Evolutionary conservation across 2,113 vertebrate genomes (phyloP).

Genomic region (Nycticebus coucang): DNA sequence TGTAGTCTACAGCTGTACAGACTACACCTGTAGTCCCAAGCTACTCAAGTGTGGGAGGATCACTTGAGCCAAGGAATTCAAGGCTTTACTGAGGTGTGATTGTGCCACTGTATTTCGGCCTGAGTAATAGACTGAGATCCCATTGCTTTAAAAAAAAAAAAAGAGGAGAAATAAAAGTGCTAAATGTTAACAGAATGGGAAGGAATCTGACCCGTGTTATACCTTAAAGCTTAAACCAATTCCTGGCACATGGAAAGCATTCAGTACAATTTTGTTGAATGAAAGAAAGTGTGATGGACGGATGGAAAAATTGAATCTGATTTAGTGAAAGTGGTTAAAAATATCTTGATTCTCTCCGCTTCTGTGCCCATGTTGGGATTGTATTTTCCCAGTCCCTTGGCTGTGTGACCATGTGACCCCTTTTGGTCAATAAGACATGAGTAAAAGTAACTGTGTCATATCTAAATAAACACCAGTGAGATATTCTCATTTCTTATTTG

Average conservation of each 20-base stretch:
- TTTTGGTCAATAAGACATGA: neutral
- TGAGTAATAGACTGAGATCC: no score
- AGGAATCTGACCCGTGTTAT: neutral
- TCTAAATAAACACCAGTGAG: neutral
- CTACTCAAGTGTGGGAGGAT: no score
- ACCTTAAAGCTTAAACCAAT: neutral
- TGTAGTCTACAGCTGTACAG: no score
- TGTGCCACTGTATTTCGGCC: no score
- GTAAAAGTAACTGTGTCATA: neutral
- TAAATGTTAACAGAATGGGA: neutral
- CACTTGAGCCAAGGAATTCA: no score
- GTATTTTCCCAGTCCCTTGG: neutral
- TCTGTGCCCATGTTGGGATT: neutral
- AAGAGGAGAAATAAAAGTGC: neutral
- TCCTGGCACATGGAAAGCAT: neutral
- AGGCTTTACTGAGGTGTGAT: no score
- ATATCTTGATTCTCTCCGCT: neutral
- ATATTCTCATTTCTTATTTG: neutral
- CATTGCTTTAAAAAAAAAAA: neutral
- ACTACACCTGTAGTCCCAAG: no score
- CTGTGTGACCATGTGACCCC: neutral
- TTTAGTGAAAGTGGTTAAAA: slow-evolving; percentile 4
- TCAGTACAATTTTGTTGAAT: neutral
- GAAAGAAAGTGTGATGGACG: neutral
- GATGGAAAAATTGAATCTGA: neutral